These are phyloP conservation scores for Rutilus rutilus DNA, from an alignment of 2,113 vertebrate species.

Conservation along the genomic window DNA sequence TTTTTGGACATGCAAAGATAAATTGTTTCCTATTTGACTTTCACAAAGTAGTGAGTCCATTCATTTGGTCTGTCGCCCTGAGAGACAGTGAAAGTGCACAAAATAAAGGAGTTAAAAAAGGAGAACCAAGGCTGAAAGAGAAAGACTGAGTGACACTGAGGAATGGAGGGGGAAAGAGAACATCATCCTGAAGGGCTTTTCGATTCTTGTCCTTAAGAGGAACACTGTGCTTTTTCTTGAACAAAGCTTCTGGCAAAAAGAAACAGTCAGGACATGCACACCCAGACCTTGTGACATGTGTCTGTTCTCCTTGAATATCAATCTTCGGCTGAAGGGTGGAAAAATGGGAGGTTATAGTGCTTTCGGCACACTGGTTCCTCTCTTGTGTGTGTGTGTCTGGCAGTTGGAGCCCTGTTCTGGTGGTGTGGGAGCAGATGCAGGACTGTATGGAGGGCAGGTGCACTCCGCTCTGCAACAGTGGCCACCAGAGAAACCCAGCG, in stretches of 20 bases:
- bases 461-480: conserved; percentile 22
- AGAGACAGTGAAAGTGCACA: not conserved
- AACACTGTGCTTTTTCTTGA: conserved; percentile 46
- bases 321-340: conserved; percentile 24
- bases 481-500: conserved; percentile 46
- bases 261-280: conserved; percentile 42
- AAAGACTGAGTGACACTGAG: conserved; percentile 25
- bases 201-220: conserved; percentile 60
- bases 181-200: conserved; percentile 49
- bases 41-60: not conserved
- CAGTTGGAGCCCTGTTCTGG: not conserved
- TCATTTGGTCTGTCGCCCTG: not conserved
- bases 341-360: conserved; percentile 9
- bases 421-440: conserved; percentile 24
- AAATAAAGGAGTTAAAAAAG: conserved; percentile 14
- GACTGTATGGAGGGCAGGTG: conserved; percentile 33
- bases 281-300: conserved; percentile 21
- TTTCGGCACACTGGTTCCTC: not conserved
- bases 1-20: conserved; percentile 10
- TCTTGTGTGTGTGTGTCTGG: not conserved
- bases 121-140: not conserved
- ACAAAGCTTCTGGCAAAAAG: conserved; percentile 47
- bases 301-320: conserved; percentile 38
- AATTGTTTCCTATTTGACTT: conserved; percentile 9
- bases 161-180: conserved; percentile 34